phyloP scores from a whole-genome alignment of 2,113 vertebrate species.

The Macroglossus sobrinus region DNA sequence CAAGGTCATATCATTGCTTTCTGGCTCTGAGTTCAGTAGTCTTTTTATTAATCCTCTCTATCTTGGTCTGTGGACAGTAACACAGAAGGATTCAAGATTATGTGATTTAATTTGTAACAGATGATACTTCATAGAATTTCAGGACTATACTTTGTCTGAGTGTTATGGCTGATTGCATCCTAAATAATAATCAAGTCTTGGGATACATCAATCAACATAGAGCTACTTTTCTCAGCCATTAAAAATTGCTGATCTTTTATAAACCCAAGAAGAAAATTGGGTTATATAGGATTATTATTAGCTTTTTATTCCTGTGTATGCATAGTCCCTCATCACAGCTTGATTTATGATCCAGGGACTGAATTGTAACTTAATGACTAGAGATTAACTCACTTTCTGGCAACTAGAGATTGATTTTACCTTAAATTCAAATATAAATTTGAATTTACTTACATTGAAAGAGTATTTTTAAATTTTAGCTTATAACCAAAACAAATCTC shows the following conservation, averaged over 20 bases:
- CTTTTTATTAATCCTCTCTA: neutral
- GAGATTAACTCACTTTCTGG: slow-evolving; percentile 23
- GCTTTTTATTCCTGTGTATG: neutral
- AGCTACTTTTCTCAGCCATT: slow-evolving; percentile 25
- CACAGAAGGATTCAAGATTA: neutral
- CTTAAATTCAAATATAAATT: slow-evolving; percentile 7
- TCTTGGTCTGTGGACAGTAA: neutral
- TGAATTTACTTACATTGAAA: neutral
- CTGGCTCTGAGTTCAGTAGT: neutral
- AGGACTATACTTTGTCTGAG: neutral
- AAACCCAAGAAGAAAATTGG: neutral
- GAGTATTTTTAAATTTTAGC: neutral
- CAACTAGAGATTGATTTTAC: slow-evolving; percentile 58
- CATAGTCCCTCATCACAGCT: neutral
- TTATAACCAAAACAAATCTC: neutral
- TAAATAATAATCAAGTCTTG: neutral
- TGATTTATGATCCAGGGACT: slow-evolving; percentile 22
- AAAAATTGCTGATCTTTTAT: slow-evolving; percentile 38
- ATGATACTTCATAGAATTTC: neutral
- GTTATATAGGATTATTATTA: neutral
- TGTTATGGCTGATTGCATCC: neutral
- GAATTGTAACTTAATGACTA: slow-evolving; percentile 16
- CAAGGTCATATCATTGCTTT: neutral
- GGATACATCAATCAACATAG: neutral
- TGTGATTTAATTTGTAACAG: neutral